Evolutionary conservation across 2,113 vertebrate genomes (phyloP).

Genomic region (Pterocles orientalis): DNA sequence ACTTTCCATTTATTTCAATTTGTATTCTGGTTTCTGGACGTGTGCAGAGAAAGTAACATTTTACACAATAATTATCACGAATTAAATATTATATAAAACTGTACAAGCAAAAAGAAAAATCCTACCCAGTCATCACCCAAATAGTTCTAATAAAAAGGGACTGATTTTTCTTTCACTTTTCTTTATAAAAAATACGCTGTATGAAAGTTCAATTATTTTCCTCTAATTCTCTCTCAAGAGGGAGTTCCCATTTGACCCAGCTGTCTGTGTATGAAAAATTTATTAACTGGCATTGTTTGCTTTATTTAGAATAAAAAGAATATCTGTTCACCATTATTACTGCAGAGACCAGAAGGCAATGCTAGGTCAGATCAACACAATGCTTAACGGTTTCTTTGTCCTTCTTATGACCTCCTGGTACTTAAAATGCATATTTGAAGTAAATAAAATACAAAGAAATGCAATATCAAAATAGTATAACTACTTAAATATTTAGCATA

Average conservation of each 20-base stretch:
- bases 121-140: neutral
- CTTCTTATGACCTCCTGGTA: conserved; percentile 22
- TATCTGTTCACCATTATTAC: conserved; percentile 40
- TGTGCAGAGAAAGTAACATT: neutral
- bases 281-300: conserved; percentile 40
- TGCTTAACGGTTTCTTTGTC: conserved; percentile 23
- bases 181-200: neutral
- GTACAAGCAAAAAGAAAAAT: neutral
- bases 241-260: conserved; percentile 30
- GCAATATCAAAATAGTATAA: neutral
- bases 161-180: neutral
- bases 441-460: neutral
- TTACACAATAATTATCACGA: neutral
- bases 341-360: conserved; percentile 27
- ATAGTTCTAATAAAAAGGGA: neutral
- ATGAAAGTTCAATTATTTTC: neutral
- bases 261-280: conserved; percentile 35
- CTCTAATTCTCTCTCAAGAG: conserved; percentile 1
- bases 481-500: neutral
- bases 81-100: neutral
- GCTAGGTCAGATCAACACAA: conserved; percentile 1
- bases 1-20: neutral
- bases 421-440: neutral
- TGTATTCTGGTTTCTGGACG: neutral
- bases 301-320: conserved; percentile 58